Conservation (phyloP, 2,797 vertebrate species). For the Falco cherrug region DNA sequence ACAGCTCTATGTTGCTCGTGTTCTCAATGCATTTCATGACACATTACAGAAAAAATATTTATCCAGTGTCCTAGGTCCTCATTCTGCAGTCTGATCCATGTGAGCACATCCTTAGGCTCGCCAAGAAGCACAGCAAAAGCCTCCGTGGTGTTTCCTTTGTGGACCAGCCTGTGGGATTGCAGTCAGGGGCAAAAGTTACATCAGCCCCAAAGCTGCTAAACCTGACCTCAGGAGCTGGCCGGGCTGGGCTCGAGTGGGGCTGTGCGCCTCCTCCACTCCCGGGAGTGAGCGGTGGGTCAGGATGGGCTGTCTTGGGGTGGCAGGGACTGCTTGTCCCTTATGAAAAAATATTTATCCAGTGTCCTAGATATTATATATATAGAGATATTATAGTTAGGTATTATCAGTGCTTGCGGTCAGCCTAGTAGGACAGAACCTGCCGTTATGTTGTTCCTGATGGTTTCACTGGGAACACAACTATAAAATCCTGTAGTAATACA, state of each 20-base stretch:
- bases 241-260: accelerated
- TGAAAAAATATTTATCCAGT: neutral
- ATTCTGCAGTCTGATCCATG: neutral
- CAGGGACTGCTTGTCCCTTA: neutral
- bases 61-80: neutral
- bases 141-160: accelerated
- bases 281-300: accelerated
- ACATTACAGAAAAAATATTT: neutral
- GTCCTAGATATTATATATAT: too few species aligned
- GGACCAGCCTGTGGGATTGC: neutral
- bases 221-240: neutral
- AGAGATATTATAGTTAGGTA: too few species aligned
- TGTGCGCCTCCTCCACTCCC: neutral
- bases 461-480: neutral
- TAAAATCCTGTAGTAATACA: neutral
- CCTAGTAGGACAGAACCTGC: neutral
- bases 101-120: neutral
- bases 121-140: neutral
- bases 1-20: neutral
- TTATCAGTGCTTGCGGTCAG: neutral
- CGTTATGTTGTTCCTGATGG: neutral
- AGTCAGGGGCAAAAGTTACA: neutral
- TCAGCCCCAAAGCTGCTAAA: neutral
- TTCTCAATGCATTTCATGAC: neutral
- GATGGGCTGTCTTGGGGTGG: neutral